Percentiles rank a stretch among this genome's conserved stretches.
Evolutionary conservation across 2,797 vertebrate species (phyloP).

Genomic region (Poecilia wingei): DNA sequence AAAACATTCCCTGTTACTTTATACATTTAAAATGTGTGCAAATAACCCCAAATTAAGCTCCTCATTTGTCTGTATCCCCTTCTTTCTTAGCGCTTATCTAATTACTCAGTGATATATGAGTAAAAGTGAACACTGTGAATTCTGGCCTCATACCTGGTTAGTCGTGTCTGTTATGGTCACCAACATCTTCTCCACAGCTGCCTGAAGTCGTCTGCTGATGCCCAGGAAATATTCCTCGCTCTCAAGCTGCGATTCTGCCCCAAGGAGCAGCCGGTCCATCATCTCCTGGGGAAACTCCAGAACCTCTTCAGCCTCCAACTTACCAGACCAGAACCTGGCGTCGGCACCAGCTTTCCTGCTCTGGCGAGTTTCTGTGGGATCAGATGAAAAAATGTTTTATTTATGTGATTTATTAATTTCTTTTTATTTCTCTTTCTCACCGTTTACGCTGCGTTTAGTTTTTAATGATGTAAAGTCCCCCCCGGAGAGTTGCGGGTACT

Average conservation of each 20-base stretch:
- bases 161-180: slow-evolving; percentile 89
- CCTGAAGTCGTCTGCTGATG: slow-evolving; percentile 89
- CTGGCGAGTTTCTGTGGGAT: slow-evolving; percentile 60
- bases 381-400: slow-evolving; percentile 7
- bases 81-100: no score
- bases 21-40: background rate
- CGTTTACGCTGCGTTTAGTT: no score
- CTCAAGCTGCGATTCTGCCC: slow-evolving; percentile 82
- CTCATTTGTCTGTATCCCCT: no score
- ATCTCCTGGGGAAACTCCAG: slow-evolving; percentile 82
- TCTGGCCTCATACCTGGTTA: slow-evolving; percentile 83
- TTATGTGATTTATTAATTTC: background rate
- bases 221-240: slow-evolving; percentile 87
- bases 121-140: background rate
- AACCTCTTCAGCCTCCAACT: slow-evolving; percentile 72
- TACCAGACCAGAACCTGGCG: slow-evolving; percentile 76
- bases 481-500: no score
- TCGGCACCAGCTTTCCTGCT: slow-evolving; percentile 61
- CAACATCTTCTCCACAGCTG: slow-evolving; percentile 90
- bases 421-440: no score
- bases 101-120: no score
- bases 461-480: no score
- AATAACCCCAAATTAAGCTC: background rate
- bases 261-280: slow-evolving; percentile 76
- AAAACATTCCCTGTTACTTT: background rate